These are phyloP conservation scores for Oreortyx pictus DNA, from an alignment of 2,797 vertebrate species.

Conservation along the genomic window DNA sequence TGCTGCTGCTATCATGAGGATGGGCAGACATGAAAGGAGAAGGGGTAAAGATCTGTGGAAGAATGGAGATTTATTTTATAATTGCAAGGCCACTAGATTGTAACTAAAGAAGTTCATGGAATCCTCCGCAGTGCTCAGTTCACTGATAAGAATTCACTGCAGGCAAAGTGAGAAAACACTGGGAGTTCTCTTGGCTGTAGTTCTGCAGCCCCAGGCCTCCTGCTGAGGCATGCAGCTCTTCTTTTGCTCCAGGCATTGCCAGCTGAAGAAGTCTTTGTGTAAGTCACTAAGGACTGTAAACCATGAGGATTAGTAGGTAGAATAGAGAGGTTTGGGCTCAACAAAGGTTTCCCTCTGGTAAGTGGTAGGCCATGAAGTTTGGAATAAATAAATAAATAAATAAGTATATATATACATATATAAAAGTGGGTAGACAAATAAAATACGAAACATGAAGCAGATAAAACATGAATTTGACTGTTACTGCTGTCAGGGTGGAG, in stretches of 20 bases:
- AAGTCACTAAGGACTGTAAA: neutral
- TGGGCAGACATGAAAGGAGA: neutral
- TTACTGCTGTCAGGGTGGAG: neutral
- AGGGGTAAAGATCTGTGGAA: neutral
- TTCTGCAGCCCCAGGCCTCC: neutral
- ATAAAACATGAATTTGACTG: neutral
- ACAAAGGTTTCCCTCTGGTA: neutral
- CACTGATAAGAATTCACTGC: neutral
- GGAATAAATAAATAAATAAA: too few species aligned
- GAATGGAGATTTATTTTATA: neutral
- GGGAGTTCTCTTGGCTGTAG: neutral
- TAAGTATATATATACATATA: neutral
- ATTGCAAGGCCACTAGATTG: neutral
- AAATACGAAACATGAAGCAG: neutral
- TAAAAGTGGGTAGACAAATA: neutral
- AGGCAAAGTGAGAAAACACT: slow-evolving; percentile 9
- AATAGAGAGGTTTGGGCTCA: neutral
- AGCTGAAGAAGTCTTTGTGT: neutral
- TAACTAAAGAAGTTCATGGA: neutral
- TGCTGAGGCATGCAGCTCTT: neutral
- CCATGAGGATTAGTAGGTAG: neutral
- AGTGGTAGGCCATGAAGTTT: neutral
- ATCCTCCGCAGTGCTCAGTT: neutral
- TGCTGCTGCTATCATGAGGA: neutral
- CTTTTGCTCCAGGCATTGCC: neutral